These are phyloP conservation scores for Brachylomia viminalis DNA, from an alignment of 2,888 invertebrate species.

Conservation along the genomic window DNA sequence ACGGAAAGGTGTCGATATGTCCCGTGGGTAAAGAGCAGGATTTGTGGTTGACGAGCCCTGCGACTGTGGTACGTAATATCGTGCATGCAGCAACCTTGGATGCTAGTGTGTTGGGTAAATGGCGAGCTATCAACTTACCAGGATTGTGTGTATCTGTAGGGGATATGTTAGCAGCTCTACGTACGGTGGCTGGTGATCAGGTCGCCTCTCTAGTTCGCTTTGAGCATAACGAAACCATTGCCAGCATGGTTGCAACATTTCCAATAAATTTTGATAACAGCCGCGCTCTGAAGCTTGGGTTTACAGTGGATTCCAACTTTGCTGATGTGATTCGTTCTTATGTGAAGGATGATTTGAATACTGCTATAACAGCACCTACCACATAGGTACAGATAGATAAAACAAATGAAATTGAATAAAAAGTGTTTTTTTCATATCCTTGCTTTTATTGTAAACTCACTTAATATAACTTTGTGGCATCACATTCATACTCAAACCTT, in stretches of 20 bases:
- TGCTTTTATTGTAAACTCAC: no score
- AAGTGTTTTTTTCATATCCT: no score
- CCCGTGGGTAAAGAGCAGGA: conserved; percentile 78
- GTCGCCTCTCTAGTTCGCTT: conserved; percentile 76
- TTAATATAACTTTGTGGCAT: no score
- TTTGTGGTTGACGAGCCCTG: conserved; percentile 82
- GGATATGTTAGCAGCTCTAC: conserved; percentile 79
- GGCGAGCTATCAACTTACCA: conserved; percentile 81
- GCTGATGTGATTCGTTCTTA: conserved; percentile 78
- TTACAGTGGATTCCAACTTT: conserved; percentile 77
- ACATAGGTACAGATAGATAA: conserved; percentile 24
- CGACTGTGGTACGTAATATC: conserved; percentile 77
- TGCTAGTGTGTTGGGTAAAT: conserved; percentile 69
- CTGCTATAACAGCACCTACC: conserved; percentile 29
- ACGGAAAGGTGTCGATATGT: conserved; percentile 72
- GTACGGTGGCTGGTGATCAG: conserved; percentile 76
- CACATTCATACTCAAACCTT: background rate
- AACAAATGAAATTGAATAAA: background rate
- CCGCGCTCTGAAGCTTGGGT: conserved; percentile 79
- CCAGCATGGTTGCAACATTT: conserved; percentile 78
- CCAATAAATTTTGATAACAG: conserved; percentile 79
- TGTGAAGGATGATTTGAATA: conserved; percentile 70
- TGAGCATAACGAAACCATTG: conserved; percentile 73
- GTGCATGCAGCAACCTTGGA: conserved; percentile 76
- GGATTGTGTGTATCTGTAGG: conserved; percentile 78